Conservation (phyloP, 2,888 invertebrate species). For the Mimachlamys varia region DNA sequence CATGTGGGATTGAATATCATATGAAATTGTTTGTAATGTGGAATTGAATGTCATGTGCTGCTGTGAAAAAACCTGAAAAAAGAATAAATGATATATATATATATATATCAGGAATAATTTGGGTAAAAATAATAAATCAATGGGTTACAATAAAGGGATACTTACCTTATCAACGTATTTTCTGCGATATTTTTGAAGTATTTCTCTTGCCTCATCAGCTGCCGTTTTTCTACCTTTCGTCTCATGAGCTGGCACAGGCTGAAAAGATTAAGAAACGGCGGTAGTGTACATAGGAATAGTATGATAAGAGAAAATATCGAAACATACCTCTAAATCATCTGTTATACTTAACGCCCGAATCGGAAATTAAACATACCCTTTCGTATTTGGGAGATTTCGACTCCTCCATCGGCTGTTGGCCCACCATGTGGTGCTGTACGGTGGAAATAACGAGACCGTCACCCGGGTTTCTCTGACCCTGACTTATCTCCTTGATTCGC, state of each 20-base stretch:
- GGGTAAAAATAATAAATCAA: no score
- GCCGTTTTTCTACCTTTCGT: constrained; percentile 55
- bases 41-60: no score
- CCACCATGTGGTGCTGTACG: not conserved
- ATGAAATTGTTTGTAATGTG: no score
- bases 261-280: not conserved
- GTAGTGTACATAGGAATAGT: no score
- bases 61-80: no score
- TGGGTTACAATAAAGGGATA: not conserved
- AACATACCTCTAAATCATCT: no score
- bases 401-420: not conserved
- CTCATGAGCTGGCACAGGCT: constrained; percentile 20
- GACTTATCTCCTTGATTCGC: constrained; percentile 62
- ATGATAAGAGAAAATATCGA: no score
- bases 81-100: no score
- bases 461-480: constrained; percentile 63
- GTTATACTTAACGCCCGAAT: no score
- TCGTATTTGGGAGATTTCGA: not conserved
- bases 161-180: constrained; percentile 61
- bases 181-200: constrained; percentile 58
- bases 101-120: no score
- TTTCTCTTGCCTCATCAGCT: constrained; percentile 59
- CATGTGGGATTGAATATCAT: no score
- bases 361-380: not conserved
- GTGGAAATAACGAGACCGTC: constrained; percentile 53